Base-by-base conservation (phyloP, 2,888 invertebrate species). In the Ennomos erosarius region DNA sequence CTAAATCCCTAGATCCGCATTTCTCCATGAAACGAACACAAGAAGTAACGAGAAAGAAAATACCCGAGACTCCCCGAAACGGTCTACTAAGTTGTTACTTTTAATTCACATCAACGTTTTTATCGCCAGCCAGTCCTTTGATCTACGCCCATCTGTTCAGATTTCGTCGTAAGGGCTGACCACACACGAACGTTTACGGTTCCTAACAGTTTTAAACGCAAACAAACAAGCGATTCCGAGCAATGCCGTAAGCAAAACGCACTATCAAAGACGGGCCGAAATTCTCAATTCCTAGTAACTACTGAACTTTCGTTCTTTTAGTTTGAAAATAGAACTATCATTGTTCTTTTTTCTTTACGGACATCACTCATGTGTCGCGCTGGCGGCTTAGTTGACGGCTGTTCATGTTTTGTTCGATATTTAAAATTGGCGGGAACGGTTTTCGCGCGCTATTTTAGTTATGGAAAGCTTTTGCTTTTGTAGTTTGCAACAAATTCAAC, bases 91-190 rank as follows among this genome's bases (percentile, higher is more conserved):
- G 86, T 87, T 87, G 88, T 88, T 87, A 87, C 87, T 84, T 81
- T 82, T 82, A 85, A 85, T 84, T 81, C 85, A 84, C 88, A 90
- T 90, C 83, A 89, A 88, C 84, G 74, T 85, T 89, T 91, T 92
- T 90, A 90, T 89, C 85, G 81, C 84, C 80, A 70, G 75, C 71
- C 59, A 75, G 72, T 79, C 88, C 85, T 91, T 92, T 92, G 92
- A 92, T 91, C 84, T 90, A 84, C 64, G 76, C 77, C 86, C 92
- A 91, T 91, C 92, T 91, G 92, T 85, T 84, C 83, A 77, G 83
- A 87, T 84, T 90, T 92, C 92, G 90, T 86, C 88, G 91, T 92
- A 92, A 92, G 91, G 88, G 87, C 87, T 87, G 91, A 84, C 92
- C 91, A 92, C 92, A 91, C 92, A 90, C 91, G 90, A 85, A 67